Evolutionary conservation across 2,797 vertebrate genomes (phyloP).

Genomic region (Notolepis coatsorum): DNA sequence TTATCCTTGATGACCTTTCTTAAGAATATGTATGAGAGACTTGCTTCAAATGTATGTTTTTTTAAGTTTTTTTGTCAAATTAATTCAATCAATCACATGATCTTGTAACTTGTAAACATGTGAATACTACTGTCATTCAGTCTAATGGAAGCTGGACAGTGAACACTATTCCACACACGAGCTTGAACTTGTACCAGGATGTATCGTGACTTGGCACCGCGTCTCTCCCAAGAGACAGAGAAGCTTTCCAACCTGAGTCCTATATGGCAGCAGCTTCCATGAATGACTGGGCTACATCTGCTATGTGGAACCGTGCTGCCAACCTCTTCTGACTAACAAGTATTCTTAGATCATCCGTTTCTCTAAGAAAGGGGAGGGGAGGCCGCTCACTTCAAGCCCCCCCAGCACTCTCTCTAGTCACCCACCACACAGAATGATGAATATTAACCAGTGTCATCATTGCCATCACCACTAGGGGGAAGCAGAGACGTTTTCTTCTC

Average conservation of each 20-base stretch:
- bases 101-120: too few species aligned
- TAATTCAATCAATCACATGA: too few species aligned
- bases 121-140: too few species aligned
- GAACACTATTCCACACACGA: too few species aligned
- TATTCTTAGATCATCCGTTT: conserved; percentile 39
- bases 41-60: too few species aligned
- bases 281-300: conserved; percentile 45
- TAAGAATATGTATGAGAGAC: too few species aligned
- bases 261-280: conserved; percentile 24
- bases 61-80: too few species aligned
- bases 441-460: conserved; percentile 9
- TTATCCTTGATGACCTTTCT: too few species aligned
- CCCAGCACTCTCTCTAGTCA: conserved; percentile 22
- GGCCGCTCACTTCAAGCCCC: conserved; percentile 21
- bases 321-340: conserved; percentile 17
- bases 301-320: conserved; percentile 6
- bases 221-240: neutral
- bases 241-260: conserved; percentile 46
- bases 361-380: conserved; percentile 4
- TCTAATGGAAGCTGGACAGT: too few species aligned
- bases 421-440: conserved; percentile 27
- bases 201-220: too few species aligned
- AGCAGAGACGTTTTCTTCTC: conserved; percentile 68
- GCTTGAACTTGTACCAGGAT: too few species aligned
- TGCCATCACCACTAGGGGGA: conserved; percentile 65